These are phyloP conservation scores for Tachina grossa DNA, from an alignment of 2,888 invertebrate species.

Conservation along the genomic window DNA sequence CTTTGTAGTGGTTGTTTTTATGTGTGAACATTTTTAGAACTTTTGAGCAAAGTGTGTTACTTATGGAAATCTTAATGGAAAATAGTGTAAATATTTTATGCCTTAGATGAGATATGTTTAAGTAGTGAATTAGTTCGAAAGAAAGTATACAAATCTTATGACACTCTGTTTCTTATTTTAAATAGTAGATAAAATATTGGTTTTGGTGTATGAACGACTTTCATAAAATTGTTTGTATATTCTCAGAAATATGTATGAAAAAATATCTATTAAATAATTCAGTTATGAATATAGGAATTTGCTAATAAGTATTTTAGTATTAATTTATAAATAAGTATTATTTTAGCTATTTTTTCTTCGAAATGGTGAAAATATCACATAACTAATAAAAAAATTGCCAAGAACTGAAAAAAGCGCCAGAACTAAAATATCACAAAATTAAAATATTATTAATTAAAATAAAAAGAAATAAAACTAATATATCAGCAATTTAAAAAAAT, in stretches of 20 bases:
- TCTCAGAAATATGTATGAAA: neutral
- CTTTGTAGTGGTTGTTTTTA: neutral
- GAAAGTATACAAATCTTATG: slow-evolving; percentile 33
- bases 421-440: too few relatives aligned
- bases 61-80: slow-evolving; percentile 28
- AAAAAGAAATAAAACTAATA: too few relatives aligned
- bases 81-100: slow-evolving; percentile 52
- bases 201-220: neutral
- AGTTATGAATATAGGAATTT: too few relatives aligned
- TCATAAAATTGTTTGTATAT: neutral
- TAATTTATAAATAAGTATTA: too few relatives aligned
- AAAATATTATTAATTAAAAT: too few relatives aligned
- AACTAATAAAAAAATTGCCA: too few relatives aligned
- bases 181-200: neutral
- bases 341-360: too few relatives aligned
- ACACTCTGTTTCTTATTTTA: neutral
- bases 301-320: too few relatives aligned
- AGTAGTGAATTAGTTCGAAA: slow-evolving; percentile 17
- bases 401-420: too few relatives aligned
- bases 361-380: too few relatives aligned
- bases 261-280: neutral
- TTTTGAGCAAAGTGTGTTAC: neutral
- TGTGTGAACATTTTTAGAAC: neutral
- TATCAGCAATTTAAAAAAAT: too few relatives aligned
- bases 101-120: slow-evolving; percentile 11